Percentiles rank a stretch among this genome's conserved stretches.
These are phyloP conservation scores for Pomacea maculata DNA, from an alignment of 1,140 invertebrate genomes.

Conservation along the genomic window DNA sequence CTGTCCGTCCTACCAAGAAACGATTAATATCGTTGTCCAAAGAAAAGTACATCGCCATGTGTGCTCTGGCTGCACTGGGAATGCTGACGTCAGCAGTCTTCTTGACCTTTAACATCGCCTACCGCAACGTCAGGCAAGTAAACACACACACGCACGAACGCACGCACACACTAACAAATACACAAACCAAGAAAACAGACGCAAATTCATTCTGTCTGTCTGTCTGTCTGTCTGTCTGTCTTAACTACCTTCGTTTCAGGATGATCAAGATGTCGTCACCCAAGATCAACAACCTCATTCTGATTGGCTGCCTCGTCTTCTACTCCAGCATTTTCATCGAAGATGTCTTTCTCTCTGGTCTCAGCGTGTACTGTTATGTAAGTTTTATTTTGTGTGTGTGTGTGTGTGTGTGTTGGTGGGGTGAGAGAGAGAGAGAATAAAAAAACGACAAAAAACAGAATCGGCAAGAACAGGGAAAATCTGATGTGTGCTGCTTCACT, in stretches of 20 bases:
- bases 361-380: neutral
- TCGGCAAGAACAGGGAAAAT: too few species aligned
- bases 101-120: conserved; percentile 23
- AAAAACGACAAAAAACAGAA: too few species aligned
- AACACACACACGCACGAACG: too few species aligned
- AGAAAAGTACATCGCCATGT: neutral
- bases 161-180: too few species aligned
- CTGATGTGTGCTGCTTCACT: too few species aligned
- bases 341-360: conserved; percentile 7
- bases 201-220: neutral
- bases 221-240: neutral
- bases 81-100: conserved; percentile 2
- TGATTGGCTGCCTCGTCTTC: conserved; percentile 94
- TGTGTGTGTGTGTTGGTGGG: too few species aligned
- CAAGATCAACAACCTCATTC: conserved; percentile 96
- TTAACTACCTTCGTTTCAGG: conserved; percentile 66
- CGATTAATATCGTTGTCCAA: conserved; percentile 1
- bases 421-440: too few species aligned
- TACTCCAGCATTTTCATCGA: conserved; percentile 93
- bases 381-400: neutral
- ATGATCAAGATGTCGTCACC: conserved; percentile 99
- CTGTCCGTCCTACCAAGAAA: neutral
- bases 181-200: too few species aligned
- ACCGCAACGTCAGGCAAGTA: conserved; percentile 23
- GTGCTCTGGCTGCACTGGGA: conserved; percentile 7